These are phyloP conservation scores for Calcarius lapponicus DNA, from an alignment of 2,797 vertebrate species.

Conservation along the genomic window DNA sequence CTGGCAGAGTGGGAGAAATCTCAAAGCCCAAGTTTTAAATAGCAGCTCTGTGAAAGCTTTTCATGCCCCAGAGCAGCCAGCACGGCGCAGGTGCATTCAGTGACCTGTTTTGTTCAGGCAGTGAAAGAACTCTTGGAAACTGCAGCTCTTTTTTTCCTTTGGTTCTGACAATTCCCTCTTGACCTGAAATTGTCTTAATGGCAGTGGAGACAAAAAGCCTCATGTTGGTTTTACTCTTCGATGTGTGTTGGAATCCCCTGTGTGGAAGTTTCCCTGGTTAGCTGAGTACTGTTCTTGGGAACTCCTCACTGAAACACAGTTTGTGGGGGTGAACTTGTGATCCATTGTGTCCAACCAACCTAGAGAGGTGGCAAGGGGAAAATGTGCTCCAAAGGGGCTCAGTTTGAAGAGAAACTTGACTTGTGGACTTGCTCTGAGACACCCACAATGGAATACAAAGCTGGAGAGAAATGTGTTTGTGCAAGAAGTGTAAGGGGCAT, in stretches of 20 bases:
- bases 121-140: slow-evolving; percentile 13
- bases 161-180: slow-evolving; percentile 14
- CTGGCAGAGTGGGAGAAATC: not conserved
- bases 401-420: not conserved
- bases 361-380: not conserved
- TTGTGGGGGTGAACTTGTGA: not conserved
- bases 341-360: not conserved
- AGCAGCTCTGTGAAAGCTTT: slow-evolving; percentile 16
- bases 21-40: slow-evolving; percentile 2
- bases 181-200: slow-evolving; percentile 18
- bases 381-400: not conserved
- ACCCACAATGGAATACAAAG: not conserved
- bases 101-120: slow-evolving; percentile 43
- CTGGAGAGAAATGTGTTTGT: not conserved
- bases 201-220: not conserved
- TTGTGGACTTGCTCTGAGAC: not conserved
- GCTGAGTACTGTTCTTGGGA: not conserved
- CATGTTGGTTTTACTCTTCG: not conserved
- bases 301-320: not conserved
- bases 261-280: not conserved
- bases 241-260: not conserved
- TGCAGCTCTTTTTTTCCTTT: not conserved
- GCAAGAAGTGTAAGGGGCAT: not conserved
- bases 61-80: not conserved
- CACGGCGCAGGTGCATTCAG: not conserved